Conservation (phyloP, 2,888 invertebrate genomes). For the Pyrochroa serraticornis region DNA sequence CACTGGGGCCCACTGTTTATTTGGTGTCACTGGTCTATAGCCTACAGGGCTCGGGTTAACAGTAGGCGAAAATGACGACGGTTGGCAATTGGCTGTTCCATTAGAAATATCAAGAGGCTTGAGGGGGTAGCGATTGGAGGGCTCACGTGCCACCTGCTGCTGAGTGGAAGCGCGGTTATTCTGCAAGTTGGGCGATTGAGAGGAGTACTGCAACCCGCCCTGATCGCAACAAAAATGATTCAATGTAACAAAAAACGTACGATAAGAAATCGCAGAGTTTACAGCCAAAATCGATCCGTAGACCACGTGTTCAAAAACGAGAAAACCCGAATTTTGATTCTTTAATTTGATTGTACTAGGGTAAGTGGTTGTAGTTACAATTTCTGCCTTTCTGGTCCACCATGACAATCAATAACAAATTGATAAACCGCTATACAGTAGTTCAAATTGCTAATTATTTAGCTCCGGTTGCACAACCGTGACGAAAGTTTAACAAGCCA, state of each 20-base stretch:
- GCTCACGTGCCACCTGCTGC: conserved; percentile 29
- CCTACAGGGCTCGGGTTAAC: conserved; percentile 45
- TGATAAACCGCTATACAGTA: neutral
- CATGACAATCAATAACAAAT: neutral
- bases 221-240: conserved; percentile 42
- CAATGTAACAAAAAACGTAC: conserved; percentile 18
- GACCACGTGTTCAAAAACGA: neutral
- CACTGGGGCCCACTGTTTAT: conserved; percentile 59
- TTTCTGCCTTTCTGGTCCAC: neutral
- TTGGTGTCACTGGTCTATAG: conserved; percentile 50
- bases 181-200: conserved; percentile 45
- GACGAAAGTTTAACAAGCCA: too few species aligned
- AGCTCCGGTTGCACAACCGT: too few species aligned
- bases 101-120: conserved; percentile 45
- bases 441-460: too few species aligned
- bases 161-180: conserved; percentile 33
- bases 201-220: conserved; percentile 54
- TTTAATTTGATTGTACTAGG: neutral
- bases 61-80: conserved; percentile 55
- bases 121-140: conserved; percentile 39
- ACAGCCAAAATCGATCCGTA: neutral
- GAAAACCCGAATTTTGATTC: neutral
- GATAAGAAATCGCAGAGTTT: conserved; percentile 7
- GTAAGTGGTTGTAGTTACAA: neutral
- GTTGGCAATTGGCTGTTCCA: conserved; percentile 29